Base-by-base conservation (phyloP, 2,888 invertebrate genomes). In the Eristalis arbustorum region DNA sequence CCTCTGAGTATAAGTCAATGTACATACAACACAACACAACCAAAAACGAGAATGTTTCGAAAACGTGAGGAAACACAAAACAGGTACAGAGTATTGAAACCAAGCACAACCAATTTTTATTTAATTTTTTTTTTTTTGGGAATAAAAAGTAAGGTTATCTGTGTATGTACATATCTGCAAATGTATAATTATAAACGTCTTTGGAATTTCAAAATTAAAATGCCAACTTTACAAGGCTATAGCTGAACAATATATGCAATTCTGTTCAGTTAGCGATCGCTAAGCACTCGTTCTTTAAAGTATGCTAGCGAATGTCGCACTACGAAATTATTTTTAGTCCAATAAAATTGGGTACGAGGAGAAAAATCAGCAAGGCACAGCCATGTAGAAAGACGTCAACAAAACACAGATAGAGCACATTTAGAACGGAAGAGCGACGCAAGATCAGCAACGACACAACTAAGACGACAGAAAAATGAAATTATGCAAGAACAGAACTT, bases 401-500 rank as follows among this genome's bases (percentile, higher is more conserved):
- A 67, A 75, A 78, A 69, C 34, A 56, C 37, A 62, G 23, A 22
- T 57, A 63, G 66, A 78, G 57, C 14, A 57, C 42, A 66, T 67
- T 61, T 73, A 67, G 62, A 79, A 67, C 37, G 25, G n/a, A 49
- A 76, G 37, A 42, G 18, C 61, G 61, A 69, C 18, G 37, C 56
- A 28, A 31, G 37, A 68, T 37, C 56, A 31, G 56, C 23, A 62
- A 2, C 49, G 34, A 11, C 56, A 75, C 40, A 59, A 28, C 56
- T 18, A 56, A 56, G 31, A 40, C 34, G 42, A 64, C 57, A 56
- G 23, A 64, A 28, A 76, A 76, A 61, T 37, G 57, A 61, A 80
- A 81, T 84, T 84, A 84, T 81, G 84, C 84, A 84, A 84, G 81
- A 73, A 14, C n/a, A n/a, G n/a, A n/a, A 61, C 34, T 10, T 18